A percentile compares a stretch with the other conserved stretches of the same genome.
phyloP scores from a whole-genome alignment of 2,797 vertebrate species.

The Anguilla megastoma region DNA sequence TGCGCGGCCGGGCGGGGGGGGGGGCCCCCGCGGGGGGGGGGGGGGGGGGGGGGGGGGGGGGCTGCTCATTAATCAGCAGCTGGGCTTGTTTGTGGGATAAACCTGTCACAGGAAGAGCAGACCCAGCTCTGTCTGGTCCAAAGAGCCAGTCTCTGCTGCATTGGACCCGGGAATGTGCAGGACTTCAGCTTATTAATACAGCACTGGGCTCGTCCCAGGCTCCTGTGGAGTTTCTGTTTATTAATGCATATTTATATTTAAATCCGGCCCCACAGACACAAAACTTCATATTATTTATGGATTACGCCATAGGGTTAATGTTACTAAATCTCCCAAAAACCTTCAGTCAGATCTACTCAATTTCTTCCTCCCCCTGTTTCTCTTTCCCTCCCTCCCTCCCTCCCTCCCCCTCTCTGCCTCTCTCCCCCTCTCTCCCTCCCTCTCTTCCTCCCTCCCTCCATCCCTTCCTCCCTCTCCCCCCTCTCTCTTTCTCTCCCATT shows the following conservation, averaged over 20 bases:
- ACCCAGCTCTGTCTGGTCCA: neutral
- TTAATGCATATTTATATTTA: neutral
- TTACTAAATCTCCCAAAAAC: neutral
- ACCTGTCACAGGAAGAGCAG: neutral
- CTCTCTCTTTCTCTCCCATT: neutral
- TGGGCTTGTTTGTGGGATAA: no score
- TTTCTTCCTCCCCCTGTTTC: no score
- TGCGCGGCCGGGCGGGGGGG: no score
- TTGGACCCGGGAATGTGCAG: neutral
- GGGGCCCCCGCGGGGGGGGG: no score
- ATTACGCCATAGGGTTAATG: neutral
- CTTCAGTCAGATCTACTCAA: neutral
- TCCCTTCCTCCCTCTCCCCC: neutral
- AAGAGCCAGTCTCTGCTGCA: neutral
- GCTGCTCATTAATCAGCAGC: neutral
- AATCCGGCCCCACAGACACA: neutral
- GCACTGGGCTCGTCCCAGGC: neutral
- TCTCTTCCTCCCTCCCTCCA: constrained; percentile 39
- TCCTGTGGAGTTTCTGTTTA: neutral
- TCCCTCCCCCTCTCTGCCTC: neutral
- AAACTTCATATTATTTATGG: neutral
- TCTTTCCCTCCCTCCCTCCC: neutral
- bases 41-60: no score
- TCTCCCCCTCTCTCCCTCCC: constrained; percentile 69
- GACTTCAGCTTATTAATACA: neutral